phyloP scores from a whole-genome alignment of 2,888 invertebrate species.

The Bibio marci region DNA sequence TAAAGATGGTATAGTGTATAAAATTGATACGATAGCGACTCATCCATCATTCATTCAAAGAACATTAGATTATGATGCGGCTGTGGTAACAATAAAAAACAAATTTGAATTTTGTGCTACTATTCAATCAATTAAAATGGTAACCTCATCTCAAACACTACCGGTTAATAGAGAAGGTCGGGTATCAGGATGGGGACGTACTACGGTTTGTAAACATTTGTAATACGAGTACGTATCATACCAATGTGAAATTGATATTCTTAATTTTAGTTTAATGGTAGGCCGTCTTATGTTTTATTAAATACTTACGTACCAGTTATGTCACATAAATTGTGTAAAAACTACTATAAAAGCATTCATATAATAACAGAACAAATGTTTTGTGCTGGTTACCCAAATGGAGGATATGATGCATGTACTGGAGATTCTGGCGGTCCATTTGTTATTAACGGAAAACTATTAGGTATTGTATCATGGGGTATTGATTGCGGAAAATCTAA shows the following conservation, averaged over 20 bases:
- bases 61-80: conserved; percentile 1
- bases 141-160: neutral
- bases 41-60: neutral
- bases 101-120: neutral
- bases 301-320: neutral
- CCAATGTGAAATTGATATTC: neutral
- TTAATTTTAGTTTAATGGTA: neutral
- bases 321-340: too few relatives aligned
- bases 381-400: conserved; percentile 2
- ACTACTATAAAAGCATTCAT: too few relatives aligned
- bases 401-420: conserved; percentile 4
- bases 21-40: neutral
- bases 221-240: neutral
- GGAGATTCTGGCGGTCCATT: conserved; percentile 7
- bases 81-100: neutral
- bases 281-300: neutral
- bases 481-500: too few relatives aligned
- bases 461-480: conserved; percentile 4
- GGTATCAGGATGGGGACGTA: neutral
- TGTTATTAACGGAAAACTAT: neutral
- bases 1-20: neutral
- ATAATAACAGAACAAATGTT: conserved; percentile 7
- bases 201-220: neutral
- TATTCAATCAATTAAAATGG: neutral
- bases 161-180: neutral